phyloP scores from a whole-genome alignment of 2,113 vertebrate genomes.

The Micromys minutus region DNA sequence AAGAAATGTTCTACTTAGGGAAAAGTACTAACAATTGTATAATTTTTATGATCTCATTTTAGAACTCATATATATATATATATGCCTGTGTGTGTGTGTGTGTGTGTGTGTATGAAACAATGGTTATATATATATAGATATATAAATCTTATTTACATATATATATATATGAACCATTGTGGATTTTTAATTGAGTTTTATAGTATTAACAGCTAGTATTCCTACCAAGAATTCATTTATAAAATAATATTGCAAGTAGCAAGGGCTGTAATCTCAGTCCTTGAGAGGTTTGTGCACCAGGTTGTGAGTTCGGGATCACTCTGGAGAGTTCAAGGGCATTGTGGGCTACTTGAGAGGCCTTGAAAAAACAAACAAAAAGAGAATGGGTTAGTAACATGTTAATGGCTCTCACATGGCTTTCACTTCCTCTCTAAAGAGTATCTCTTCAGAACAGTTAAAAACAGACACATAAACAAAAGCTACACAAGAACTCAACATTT shows the following conservation, averaged over 20 bases:
- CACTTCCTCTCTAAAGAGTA: background rate
- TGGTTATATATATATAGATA: background rate
- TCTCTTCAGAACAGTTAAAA: background rate
- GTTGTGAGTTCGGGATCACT: background rate
- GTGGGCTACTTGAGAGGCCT: background rate
- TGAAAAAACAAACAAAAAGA: background rate
- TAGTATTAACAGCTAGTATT: slow-evolving; percentile 4
- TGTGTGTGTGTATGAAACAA: background rate
- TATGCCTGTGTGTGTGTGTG: slow-evolving; percentile 11
- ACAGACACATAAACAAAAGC: background rate
- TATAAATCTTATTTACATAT: too few relatives aligned
- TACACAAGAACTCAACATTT: background rate
- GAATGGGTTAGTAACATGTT: slow-evolving; percentile 7
- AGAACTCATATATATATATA: background rate
- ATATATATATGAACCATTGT: background rate
- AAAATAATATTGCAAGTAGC: background rate
- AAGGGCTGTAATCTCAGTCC: background rate
- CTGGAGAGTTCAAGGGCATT: background rate
- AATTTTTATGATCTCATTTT: slow-evolving; percentile 52
- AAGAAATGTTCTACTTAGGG: slow-evolving; percentile 31
- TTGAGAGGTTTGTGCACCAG: background rate
- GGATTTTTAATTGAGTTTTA: background rate
- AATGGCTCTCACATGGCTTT: background rate
- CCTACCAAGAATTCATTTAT: slow-evolving; percentile 47
- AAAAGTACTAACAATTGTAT: slow-evolving; percentile 39